A percentile compares a stretch with the other conserved stretches of the same genome.
Evolutionary conservation across 2,797 vertebrate species (phyloP).

Genomic region (Acridotheres tristis): DNA sequence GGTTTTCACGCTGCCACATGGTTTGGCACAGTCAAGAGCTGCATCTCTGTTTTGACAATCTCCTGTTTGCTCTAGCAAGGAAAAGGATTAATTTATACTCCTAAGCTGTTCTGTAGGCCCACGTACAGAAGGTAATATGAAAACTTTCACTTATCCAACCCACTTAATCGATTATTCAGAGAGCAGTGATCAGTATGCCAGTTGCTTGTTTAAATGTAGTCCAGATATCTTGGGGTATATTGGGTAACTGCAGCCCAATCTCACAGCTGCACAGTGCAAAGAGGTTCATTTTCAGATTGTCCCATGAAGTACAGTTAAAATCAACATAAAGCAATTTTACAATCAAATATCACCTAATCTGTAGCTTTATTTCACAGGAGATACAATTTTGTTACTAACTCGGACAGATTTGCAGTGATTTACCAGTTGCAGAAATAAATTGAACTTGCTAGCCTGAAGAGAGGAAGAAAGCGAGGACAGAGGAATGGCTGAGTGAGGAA

Average conservation of each 20-base stretch:
- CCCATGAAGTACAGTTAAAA: not conserved
- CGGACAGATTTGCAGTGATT: conserved; percentile 42
- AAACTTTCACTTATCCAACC: conserved; percentile 14
- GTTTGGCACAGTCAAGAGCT: conserved; percentile 59
- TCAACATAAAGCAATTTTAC: not conserved
- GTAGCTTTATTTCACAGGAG: conserved; percentile 21
- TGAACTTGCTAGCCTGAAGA: conserved; percentile 40
- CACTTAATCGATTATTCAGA: not conserved
- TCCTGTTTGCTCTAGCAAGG: conserved; percentile 73
- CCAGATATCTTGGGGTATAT: not conserved
- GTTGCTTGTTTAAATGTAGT: not conserved
- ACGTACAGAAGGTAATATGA: not conserved
- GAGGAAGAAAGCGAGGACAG: conserved; percentile 46
- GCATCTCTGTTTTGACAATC: conserved; percentile 75
- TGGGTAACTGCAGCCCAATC: conserved; percentile 26
- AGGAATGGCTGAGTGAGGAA: conserved; percentile 34
- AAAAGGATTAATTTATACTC: conserved; percentile 67
- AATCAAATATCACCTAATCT: not conserved
- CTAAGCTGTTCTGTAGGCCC: not conserved
- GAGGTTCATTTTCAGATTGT: not conserved
- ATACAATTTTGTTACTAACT: conserved; percentile 8
- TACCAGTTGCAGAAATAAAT: conserved; percentile 69
- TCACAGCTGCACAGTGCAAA: not conserved
- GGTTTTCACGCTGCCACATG: conserved; percentile 68
- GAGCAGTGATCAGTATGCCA: not conserved